Conservation (phyloP, 2,113 vertebrate genomes). For the Trochalopteron elliotii region DNA sequence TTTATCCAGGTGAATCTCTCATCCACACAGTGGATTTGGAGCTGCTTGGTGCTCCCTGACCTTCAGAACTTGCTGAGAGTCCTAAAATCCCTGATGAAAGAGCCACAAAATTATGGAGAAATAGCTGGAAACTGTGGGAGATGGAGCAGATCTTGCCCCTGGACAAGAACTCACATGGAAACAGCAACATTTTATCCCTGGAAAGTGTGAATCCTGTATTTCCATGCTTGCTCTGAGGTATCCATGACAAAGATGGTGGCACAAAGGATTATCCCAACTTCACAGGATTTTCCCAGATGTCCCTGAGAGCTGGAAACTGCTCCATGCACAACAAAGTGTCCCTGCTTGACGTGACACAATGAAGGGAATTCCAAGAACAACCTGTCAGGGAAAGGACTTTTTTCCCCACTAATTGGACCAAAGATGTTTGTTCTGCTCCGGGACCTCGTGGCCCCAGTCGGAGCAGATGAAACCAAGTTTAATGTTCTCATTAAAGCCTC, state of each 20-base stretch:
- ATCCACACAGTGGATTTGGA: background rate
- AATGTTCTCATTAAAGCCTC: slow-evolving; percentile 66
- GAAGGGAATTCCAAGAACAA: background rate
- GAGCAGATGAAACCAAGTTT: slow-evolving; percentile 60
- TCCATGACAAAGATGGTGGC: background rate
- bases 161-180: background rate
- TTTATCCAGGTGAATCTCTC: background rate
- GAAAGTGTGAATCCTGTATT: background rate
- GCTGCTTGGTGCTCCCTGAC: background rate
- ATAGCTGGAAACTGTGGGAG: background rate
- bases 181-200: background rate
- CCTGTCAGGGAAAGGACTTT: background rate
- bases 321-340: background rate
- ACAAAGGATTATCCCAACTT: background rate
- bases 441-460: slow-evolving; percentile 35
- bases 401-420: background rate
- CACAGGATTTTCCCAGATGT: background rate
- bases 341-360: background rate
- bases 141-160: background rate
- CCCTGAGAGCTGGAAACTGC: background rate
- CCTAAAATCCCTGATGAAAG: background rate
- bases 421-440: slow-evolving; percentile 23
- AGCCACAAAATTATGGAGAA: background rate
- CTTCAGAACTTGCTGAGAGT: background rate
- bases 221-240: background rate